These are phyloP conservation scores for Anhinga anhinga DNA, from an alignment of 2,113 vertebrate genomes.

Conservation along the genomic window DNA sequence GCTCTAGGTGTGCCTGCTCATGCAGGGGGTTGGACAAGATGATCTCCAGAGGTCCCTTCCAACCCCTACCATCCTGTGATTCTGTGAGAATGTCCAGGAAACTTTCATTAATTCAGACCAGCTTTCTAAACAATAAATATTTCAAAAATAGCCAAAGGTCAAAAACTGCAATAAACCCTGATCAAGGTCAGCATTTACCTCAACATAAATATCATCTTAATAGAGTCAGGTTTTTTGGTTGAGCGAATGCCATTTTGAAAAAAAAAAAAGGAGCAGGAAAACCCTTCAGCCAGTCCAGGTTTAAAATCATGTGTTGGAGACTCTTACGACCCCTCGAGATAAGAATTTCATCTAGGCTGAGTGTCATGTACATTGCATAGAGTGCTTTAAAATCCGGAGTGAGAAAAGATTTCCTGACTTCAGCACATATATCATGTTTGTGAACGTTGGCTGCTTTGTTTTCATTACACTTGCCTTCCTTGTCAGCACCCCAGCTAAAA, in stretches of 20 bases:
- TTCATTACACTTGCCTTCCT: conserved; percentile 38
- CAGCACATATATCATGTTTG: conserved; percentile 14
- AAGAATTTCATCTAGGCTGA: conserved; percentile 5
- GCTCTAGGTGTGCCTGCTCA: no score
- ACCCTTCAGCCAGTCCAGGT: not conserved
- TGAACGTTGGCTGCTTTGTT: conserved; percentile 28
- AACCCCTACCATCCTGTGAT: no score
- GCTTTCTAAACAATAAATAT: conserved; percentile 7
- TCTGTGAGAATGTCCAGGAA: not conserved
- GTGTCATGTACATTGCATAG: not conserved
- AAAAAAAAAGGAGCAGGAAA: not conserved
- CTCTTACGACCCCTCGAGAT: not conserved
- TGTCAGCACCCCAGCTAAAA: conserved; percentile 36
- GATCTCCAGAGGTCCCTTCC: no score
- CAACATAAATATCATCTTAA: not conserved
- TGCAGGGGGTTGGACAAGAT: no score
- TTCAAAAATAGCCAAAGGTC: conserved; percentile 22
- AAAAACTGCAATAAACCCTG: not conserved
- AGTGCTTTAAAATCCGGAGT: not conserved
- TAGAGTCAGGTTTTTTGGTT: not conserved
- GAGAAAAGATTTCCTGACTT: conserved; percentile 33
- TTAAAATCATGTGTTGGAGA: not conserved
- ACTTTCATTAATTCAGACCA: not conserved
- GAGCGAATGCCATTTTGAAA: not conserved
- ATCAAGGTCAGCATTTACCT: conserved; percentile 14